Evolutionary conservation across 2,113 vertebrate species (phyloP).

Genomic region (Lates calcarifer): DNA sequence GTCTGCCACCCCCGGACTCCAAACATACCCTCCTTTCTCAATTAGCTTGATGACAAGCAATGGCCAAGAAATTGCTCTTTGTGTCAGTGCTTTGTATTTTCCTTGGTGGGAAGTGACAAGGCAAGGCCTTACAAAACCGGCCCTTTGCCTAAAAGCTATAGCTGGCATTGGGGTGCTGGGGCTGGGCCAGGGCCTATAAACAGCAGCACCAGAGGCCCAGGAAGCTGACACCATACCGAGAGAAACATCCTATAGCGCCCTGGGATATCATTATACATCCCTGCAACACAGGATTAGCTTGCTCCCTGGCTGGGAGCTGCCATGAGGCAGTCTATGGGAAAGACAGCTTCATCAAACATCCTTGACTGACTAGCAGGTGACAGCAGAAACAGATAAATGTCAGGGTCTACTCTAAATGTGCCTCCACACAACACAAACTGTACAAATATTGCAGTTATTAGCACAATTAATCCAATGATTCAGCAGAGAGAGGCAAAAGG

Average conservation of each 20-base stretch:
- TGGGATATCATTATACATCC: constrained; percentile 86
- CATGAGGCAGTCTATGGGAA: constrained; percentile 58
- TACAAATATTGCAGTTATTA: background rate
- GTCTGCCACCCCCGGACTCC: constrained; percentile 62
- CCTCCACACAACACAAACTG: background rate
- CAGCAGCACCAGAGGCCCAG: constrained; percentile 64
- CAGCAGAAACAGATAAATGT: constrained; percentile 23
- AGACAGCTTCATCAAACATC: constrained; percentile 83
- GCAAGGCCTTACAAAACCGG: constrained; percentile 83
- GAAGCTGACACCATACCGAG: constrained; percentile 81
- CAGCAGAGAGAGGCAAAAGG: background rate
- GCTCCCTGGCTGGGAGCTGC: constrained; percentile 70
- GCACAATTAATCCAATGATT: background rate
- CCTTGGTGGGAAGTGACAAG: constrained; percentile 88
- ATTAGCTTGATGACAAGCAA: constrained; percentile 84
- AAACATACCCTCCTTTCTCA: constrained; percentile 77
- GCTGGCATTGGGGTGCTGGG: constrained; percentile 63
- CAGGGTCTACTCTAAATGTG: constrained; percentile 4
- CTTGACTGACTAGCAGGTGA: constrained; percentile 55
- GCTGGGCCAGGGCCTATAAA: constrained; percentile 79
- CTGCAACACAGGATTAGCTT: constrained; percentile 85
- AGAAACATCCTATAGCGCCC: constrained; percentile 82
- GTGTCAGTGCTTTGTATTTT: constrained; percentile 89
- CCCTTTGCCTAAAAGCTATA: constrained; percentile 80
- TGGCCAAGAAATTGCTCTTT: constrained; percentile 91